A percentile compares a stretch with the other conserved stretches of the same genome.
Conservation (phyloP, 2,113 vertebrate genomes). For the Saccopteryx bilineata region DNA sequence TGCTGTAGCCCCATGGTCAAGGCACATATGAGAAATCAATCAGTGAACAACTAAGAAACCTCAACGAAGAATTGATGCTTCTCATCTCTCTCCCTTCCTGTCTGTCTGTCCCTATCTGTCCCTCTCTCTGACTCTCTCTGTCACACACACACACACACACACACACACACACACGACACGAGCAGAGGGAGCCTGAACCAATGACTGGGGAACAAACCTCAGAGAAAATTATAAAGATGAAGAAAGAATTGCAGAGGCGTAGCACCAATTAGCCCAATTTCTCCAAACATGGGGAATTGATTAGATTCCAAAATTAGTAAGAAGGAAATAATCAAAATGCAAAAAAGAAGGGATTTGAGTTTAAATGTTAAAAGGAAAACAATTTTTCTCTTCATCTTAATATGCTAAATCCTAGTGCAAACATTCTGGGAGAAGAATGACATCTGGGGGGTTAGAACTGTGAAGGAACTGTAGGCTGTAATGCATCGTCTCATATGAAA, state of each 20-base stretch:
- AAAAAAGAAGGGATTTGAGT: background rate
- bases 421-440: background rate
- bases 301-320: background rate
- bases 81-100: too few relatives aligned
- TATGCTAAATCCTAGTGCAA: background rate
- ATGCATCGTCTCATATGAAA: background rate
- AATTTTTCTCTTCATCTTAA: background rate
- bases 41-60: too few relatives aligned
- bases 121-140: too few relatives aligned
- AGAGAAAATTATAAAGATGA: background rate
- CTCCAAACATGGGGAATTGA: background rate
- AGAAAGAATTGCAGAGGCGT: background rate
- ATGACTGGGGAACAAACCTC: background rate
- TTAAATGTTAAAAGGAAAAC: conserved; percentile 1
- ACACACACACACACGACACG: too few relatives aligned
- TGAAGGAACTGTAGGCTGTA: background rate
- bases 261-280: background rate
- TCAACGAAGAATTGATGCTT: too few relatives aligned
- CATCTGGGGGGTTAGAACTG: background rate
- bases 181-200: background rate
- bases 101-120: too few relatives aligned
- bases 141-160: too few relatives aligned
- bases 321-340: background rate
- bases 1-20: too few relatives aligned
- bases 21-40: too few relatives aligned